Evolutionary conservation across 2,113 vertebrate genomes (phyloP), one percentile per base, ranked within the genome.

Genomic region (Limnothrissa miodon): DNA sequence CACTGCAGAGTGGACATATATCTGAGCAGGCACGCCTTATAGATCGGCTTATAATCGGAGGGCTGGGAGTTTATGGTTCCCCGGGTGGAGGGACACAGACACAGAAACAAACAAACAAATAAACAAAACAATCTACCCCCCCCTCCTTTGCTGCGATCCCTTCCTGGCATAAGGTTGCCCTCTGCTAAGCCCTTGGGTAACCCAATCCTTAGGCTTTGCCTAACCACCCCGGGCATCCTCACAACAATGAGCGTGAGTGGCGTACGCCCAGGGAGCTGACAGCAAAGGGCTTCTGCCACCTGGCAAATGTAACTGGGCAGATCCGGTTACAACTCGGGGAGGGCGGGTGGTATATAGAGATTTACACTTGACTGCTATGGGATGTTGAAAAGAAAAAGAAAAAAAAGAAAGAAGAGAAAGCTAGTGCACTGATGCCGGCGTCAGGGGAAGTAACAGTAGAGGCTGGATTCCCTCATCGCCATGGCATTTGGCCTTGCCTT

Each of bases 251-350:
- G 33, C 33, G 66, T 6, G 13, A 36, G 66, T 56, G 66, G 66
- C 15, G 33, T 4, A 42, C 42, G 29, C 66, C 33, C 66, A 74
- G 66, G 80, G 78, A 42, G 81, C 81, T 59, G 85, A 83, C 82
- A 83, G 83, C 84, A 78, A 79, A 85, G 86, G 78, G 82, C 88
- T 80, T 25, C 62, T 82, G 78, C 70, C 86, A 90, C 88, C 87
- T 91, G 91, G 90, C 89, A 87, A 85, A 80, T 78, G 79, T 0
- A 0, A 81, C 87, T 74, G 81, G 13, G 78, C 78, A 86, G 85
- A 46, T 93, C 92, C 56, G 74, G 88, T 93, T 93, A 91, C 92
- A 56, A 17, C n/a, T 81, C 53, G 83, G 80, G 45, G 81, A 83
- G 85, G 17, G 17, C 83, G 79, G 84, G 88, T 86, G 84, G 87